phyloP scores from a whole-genome alignment of 2,113 vertebrate species.

The Odobenus rosmarus region DNA sequence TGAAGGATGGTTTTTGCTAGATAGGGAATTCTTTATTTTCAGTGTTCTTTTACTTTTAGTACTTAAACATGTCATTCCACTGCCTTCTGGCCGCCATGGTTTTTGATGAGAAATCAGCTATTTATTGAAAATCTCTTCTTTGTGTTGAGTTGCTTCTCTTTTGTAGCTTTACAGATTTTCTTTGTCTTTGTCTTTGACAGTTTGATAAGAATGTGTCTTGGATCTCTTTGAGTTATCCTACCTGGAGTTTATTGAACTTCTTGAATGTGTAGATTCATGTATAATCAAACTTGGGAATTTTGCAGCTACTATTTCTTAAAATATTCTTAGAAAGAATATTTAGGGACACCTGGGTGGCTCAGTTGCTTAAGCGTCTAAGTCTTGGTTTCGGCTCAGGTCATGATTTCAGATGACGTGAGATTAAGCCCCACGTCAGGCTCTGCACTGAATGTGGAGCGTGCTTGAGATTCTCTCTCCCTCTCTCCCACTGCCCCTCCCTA shows the following conservation, averaged over 20 bases:
- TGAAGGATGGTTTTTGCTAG: neutral
- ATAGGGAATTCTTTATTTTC: neutral
- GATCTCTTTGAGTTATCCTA: neutral
- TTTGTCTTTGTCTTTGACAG: neutral
- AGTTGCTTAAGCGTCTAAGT: neutral
- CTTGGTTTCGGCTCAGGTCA: neutral
- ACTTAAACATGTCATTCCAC: neutral
- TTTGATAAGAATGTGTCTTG: neutral
- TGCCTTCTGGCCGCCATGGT: neutral
- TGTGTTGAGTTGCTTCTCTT: neutral
- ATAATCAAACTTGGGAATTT: neutral
- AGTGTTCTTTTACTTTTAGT: neutral
- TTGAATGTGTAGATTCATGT: neutral
- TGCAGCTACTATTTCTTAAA: neutral
- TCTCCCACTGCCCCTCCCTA: neutral
- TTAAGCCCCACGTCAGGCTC: neutral
- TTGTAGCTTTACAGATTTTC: neutral
- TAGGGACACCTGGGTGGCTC: neutral
- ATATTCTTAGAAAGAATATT: neutral
- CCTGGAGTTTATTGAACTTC: neutral
- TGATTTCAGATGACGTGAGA: neutral
- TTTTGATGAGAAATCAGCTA: neutral
- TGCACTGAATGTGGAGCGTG: neutral
- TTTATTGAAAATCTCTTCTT: neutral
- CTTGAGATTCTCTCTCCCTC: neutral